These are phyloP conservation scores for Drosophila maculinotata DNA, from an alignment of 2,888 invertebrate genomes.

Conservation along the genomic window DNA sequence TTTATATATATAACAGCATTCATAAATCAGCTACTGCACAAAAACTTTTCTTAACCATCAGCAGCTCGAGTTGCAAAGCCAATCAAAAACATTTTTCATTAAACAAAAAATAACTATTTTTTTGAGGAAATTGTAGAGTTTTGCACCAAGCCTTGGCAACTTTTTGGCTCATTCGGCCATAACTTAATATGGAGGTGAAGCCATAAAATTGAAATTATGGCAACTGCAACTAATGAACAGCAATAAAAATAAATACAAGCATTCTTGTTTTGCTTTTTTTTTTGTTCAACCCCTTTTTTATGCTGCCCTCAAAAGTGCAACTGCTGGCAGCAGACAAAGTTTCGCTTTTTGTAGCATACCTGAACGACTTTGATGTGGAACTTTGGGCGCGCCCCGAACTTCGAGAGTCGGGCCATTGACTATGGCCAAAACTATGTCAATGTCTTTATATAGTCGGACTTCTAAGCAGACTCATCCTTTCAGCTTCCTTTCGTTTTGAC, in stretches of 20 bases:
- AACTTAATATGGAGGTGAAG: constrained; percentile 41
- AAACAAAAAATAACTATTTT: constrained; percentile 5
- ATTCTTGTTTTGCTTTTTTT: not conserved
- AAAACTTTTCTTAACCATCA: constrained; percentile 6
- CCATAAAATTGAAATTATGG: constrained; percentile 74
- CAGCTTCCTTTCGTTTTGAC: constrained; percentile 13
- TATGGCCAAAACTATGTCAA: constrained; percentile 65
- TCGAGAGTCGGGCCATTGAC: constrained; percentile 11
- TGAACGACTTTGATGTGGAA: constrained; percentile 57
- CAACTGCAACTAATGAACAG: constrained; percentile 75
- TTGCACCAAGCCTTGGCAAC: constrained; percentile 7
- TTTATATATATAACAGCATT: too few species aligned
- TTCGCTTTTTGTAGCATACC: constrained; percentile 60
- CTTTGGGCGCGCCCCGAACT: constrained; percentile 24
- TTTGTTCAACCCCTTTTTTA: not conserved
- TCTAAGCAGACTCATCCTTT: not conserved
- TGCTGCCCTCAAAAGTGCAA: constrained; percentile 11
- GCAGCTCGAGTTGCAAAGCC: constrained; percentile 12
- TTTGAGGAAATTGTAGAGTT: not conserved
- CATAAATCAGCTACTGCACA: constrained; percentile 1
- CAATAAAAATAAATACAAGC: constrained; percentile 74
- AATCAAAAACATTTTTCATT: constrained; percentile 30
- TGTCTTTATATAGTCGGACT: constrained; percentile 44
- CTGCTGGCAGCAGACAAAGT: constrained; percentile 60
- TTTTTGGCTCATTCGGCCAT: constrained; percentile 31